phyloP scores from a whole-genome alignment of 2,888 invertebrate species.

The Melieria crassipennis region DNA sequence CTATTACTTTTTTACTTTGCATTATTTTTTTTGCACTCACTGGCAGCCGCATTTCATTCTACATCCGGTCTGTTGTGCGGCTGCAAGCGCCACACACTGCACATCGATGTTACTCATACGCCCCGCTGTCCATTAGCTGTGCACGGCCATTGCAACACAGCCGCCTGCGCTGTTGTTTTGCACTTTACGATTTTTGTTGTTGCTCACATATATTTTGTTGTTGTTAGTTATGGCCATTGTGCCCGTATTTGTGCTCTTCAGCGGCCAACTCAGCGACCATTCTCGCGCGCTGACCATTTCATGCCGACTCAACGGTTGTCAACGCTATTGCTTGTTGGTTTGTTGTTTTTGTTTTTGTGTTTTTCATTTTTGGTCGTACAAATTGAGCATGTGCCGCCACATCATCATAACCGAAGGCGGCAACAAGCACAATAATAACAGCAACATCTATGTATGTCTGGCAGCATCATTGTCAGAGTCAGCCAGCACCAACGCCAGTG shows the following conservation, averaged over 20 bases:
- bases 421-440: constrained; percentile 10
- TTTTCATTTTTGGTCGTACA: constrained; percentile 5
- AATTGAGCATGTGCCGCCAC: background rate
- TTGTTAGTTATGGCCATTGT: background rate
- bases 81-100: background rate
- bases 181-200: too few relatives aligned
- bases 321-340: background rate
- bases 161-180: too few relatives aligned
- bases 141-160: too few relatives aligned
- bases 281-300: background rate
- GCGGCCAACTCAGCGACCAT: constrained; percentile 1
- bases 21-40: constrained; percentile 14
- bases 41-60: constrained; percentile 1
- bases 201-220: too few relatives aligned
- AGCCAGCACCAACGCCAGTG: background rate
- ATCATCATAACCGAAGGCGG: background rate
- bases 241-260: constrained; percentile 14
- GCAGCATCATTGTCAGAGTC: constrained; percentile 9
- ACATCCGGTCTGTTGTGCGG: constrained; percentile 1
- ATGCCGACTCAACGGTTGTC: background rate
- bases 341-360: constrained; percentile 6
- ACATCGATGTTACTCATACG: too few relatives aligned
- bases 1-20: background rate
- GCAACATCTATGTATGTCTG: background rate
- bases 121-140: too few relatives aligned